Evolutionary conservation across 1,140 invertebrate genomes (phyloP), one percentile per base, ranked within the genome.

Genomic region (Drosophila pectinifera): DNA sequence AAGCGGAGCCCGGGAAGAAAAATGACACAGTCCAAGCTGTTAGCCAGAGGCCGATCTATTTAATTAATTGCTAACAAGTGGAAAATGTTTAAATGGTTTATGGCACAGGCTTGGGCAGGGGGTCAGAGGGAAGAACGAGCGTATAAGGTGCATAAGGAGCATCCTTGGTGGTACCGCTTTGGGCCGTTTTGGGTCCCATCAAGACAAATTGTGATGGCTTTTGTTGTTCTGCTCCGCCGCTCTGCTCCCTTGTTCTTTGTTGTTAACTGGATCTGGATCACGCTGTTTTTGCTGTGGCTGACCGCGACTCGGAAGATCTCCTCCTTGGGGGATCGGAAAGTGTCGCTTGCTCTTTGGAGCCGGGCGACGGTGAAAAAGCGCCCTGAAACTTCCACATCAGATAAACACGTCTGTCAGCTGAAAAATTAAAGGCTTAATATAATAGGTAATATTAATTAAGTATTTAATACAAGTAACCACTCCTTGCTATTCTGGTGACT

Each of bases 41-140:
- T 78, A 62, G 82, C 83, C 78, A 68, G 49, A 31, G 80, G 77
- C 80, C 64, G 84, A 84, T 89, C 84, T 89, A 89, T 89, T 89
- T 89, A 89, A 89, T 89, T 89, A 89, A 89, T 89, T 89, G 80
- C 84, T 89, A 89, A 89, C 84, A 89, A 89, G 84, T 80, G 51
- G 77, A 90, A 89, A 89, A 89, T 80, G 84, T 72, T 89, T 89
- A 89, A 89, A 89, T 89, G 84, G 62, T 84, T 89, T 89, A 84
- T 89, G 73, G 56, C 53, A 24, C 42, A n/a, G 38, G 46, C 56
- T 43, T 54, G 54, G 62, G 74, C 53, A 41, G 57, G 49, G 63
- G 22, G 42, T 46, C 49, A 20, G 28, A 28, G 34, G 3, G 1
- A 0, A 26, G 11, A 18, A 10, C 0, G 14, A n/a, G 16, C 16